Percentiles rank a stretch among this genome's conserved stretches.
Conservation (phyloP, 1,140 invertebrate species). For the Drosophila navojoa region DNA sequence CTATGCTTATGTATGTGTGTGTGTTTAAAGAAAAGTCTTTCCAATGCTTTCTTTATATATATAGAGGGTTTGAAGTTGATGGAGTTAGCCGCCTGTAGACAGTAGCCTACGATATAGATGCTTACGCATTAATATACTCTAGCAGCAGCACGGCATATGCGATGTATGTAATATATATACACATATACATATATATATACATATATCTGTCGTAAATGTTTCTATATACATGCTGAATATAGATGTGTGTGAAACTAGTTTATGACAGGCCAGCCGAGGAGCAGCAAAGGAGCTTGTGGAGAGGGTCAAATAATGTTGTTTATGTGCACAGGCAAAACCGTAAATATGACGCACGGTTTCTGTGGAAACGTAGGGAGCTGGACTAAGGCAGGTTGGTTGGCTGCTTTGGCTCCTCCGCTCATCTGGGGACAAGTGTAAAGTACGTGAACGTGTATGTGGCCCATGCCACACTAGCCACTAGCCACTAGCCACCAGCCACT, state of each 20-base stretch:
- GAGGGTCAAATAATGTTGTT: constrained; percentile 78
- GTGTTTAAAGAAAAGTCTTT: constrained; percentile 52
- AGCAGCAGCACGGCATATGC: constrained; percentile 7
- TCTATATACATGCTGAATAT: constrained; percentile 14
- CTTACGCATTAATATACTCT: constrained; percentile 75
- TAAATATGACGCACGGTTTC: constrained; percentile 72
- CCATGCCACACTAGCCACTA: constrained; percentile 19
- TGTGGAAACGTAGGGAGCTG: background rate
- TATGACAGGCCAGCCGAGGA: constrained; percentile 63
- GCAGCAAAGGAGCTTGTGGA: background rate
- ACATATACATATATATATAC: constrained; percentile 8
- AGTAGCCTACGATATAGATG: constrained; percentile 55
- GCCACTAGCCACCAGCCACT: constrained; percentile 16
- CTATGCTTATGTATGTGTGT: constrained; percentile 15
- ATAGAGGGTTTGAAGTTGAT: constrained; percentile 2
- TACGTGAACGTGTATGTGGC: constrained; percentile 15
- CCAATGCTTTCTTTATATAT: constrained; percentile 45
- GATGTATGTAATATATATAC: constrained; percentile 12
- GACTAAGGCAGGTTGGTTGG: background rate
- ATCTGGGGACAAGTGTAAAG: constrained; percentile 44
- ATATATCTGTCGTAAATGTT: constrained; percentile 14
- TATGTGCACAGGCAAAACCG: constrained; percentile 71
- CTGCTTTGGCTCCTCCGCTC: constrained; percentile 1
- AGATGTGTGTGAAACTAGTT: constrained; percentile 81
- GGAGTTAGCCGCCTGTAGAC: constrained; percentile 18